Conservation (phyloP, 2,888 invertebrate species). For the Argyra leucocephala region DNA sequence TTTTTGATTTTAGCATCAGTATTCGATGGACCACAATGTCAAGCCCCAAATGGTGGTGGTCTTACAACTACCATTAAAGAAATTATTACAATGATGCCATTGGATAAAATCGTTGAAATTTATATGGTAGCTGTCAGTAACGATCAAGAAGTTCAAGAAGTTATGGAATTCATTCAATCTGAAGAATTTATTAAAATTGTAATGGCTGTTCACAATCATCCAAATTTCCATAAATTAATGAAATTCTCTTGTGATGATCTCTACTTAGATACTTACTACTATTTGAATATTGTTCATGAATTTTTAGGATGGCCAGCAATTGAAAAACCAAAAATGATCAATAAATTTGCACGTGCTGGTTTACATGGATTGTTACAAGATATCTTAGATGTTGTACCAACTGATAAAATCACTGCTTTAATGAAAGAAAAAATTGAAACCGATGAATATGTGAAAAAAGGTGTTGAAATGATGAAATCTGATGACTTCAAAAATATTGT, state of each 20-base stretch:
- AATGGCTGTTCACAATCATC: neutral
- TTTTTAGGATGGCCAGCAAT: slow-evolving; percentile 18
- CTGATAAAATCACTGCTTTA: slow-evolving; percentile 13
- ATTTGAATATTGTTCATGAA: slow-evolving; percentile 18
- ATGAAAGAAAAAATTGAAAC: slow-evolving; percentile 15
- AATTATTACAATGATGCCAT: slow-evolving; percentile 14
- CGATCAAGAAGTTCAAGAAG: slow-evolving; percentile 19
- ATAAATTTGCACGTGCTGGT: slow-evolving; percentile 12
- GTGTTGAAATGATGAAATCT: slow-evolving; percentile 17
- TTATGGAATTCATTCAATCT: slow-evolving; percentile 19
- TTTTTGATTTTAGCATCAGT: neutral
- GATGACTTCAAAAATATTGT: slow-evolving; percentile 17
- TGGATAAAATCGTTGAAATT: slow-evolving; percentile 13
- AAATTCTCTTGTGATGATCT: slow-evolving; percentile 17
- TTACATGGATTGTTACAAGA: slow-evolving; percentile 15
- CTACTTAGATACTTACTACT: slow-evolving; percentile 18
- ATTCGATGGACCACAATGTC: slow-evolving; percentile 15
- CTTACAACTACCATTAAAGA: slow-evolving; percentile 15
- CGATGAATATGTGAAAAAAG: slow-evolving; percentile 17
- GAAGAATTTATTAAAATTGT: slow-evolving; percentile 17
- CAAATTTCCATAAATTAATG: slow-evolving; percentile 11
- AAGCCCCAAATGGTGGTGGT: slow-evolving; percentile 18
- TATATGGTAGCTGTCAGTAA: slow-evolving; percentile 15
- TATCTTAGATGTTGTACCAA: slow-evolving; percentile 17
- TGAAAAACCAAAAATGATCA: neutral